These are phyloP conservation scores for Pardalotus punctatus DNA, from an alignment of 2,113 vertebrate species.

Conservation along the genomic window DNA sequence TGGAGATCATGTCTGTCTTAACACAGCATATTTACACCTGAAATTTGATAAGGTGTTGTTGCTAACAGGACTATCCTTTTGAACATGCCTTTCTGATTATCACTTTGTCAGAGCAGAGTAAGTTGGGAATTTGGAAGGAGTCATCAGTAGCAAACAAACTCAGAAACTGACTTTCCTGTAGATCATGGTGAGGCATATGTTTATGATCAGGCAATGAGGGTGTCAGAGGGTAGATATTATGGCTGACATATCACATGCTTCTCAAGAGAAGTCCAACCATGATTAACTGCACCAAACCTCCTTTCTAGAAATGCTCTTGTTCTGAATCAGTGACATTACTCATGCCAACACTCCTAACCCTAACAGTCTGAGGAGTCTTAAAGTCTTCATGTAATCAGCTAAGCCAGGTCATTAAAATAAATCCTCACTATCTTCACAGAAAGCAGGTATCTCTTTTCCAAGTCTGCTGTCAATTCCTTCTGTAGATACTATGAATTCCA, in stretches of 20 bases:
- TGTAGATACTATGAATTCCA: background rate
- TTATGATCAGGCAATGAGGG: background rate
- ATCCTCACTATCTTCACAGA: background rate
- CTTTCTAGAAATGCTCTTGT: background rate
- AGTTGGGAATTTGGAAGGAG: background rate
- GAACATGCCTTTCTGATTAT: background rate
- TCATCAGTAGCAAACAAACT: background rate
- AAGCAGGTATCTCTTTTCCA: background rate
- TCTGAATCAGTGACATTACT: background rate
- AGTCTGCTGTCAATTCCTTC: background rate
- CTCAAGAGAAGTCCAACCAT: background rate
- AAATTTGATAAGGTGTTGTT: background rate
- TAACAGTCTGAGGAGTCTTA: background rate
- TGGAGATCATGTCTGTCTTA: too few relatives aligned
- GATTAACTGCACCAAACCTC: background rate
- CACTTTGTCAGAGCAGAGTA: background rate
- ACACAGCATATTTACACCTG: too few relatives aligned
- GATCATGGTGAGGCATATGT: background rate
- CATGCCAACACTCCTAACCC: background rate
- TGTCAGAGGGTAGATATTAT: background rate
- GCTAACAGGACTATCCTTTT: background rate
- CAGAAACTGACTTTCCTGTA: background rate
- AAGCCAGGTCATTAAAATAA: background rate
- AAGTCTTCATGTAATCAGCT: background rate
- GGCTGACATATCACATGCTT: background rate